These are phyloP conservation scores for Anarsia innoxiella DNA, from an alignment of 2,888 invertebrate species.

Conservation along the genomic window DNA sequence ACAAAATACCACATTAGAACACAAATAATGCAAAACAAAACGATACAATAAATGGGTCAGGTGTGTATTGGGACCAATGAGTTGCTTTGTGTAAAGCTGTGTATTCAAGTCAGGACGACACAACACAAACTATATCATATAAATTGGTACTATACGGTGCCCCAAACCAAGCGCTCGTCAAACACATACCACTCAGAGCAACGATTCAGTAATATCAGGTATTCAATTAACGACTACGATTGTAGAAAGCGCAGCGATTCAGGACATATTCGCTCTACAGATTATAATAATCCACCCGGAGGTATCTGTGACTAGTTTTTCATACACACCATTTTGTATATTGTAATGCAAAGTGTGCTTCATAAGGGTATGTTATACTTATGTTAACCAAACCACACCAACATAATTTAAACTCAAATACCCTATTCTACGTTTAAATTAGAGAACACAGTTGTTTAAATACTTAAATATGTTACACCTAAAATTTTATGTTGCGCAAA, in stretches of 20 bases:
- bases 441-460: slow-evolving; percentile 70
- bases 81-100: slow-evolving; percentile 44
- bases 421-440: slow-evolving; percentile 69
- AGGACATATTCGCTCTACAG: slow-evolving; percentile 31
- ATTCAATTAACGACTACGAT: neutral
- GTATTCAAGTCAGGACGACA: slow-evolving; percentile 57
- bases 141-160: slow-evolving; percentile 16
- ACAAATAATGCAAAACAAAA: slow-evolving; percentile 43
- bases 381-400: slow-evolving; percentile 70
- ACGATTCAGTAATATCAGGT: slow-evolving; percentile 12
- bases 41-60: slow-evolving; percentile 42
- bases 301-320: slow-evolving; percentile 68
- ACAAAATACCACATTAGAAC: slow-evolving; percentile 44
- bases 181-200: neutral
- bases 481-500: slow-evolving; percentile 72
- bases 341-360: slow-evolving; percentile 47
- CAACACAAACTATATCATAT: slow-evolving; percentile 50
- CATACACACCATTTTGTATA: slow-evolving; percentile 55
- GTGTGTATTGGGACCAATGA: slow-evolving; percentile 41
- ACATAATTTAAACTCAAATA: slow-evolving; percentile 68
- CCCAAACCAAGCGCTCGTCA: slow-evolving; percentile 8
- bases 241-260: slow-evolving; percentile 20
- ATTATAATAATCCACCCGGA: slow-evolving; percentile 27
- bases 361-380: slow-evolving; percentile 30
- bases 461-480: slow-evolving; percentile 39